Percentiles rank a stretch among this genome's conserved stretches.
These are phyloP conservation scores for Drosophila hamatofila DNA, from an alignment of 2,888 invertebrate species.

Conservation along the genomic window DNA sequence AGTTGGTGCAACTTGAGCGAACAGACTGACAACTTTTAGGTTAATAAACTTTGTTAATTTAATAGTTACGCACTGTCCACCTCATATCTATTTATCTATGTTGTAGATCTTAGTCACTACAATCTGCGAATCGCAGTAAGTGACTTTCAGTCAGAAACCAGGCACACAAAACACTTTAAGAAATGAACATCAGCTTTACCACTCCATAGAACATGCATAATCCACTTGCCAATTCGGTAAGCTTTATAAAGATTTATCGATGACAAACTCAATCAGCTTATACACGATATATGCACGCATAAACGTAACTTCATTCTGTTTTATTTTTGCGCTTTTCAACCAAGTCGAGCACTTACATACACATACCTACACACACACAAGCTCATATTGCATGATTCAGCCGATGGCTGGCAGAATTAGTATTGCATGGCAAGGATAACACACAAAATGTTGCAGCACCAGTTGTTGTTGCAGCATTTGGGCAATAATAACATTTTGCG, in stretches of 20 bases:
- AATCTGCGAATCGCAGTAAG: background rate
- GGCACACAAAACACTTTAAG: background rate
- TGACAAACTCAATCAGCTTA: background rate
- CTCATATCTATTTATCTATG: no score
- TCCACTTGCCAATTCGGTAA: background rate
- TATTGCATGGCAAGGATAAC: constrained; percentile 54
- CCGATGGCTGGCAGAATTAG: constrained; percentile 39
- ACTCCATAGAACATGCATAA: background rate
- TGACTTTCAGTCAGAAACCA: no score
- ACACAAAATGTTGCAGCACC: constrained; percentile 28
- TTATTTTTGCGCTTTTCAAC: constrained; percentile 15
- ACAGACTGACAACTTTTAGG: background rate
- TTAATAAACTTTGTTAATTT: background rate
- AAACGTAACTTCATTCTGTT: constrained; percentile 17
- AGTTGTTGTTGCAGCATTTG: constrained; percentile 40
- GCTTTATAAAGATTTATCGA: background rate
- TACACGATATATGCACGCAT: constrained; percentile 20
- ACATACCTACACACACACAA: background rate
- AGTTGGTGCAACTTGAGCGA: background rate
- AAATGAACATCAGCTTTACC: background rate
- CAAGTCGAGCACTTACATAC: background rate
- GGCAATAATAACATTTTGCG: constrained; percentile 74
- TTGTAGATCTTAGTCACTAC: background rate
- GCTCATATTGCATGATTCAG: constrained; percentile 57
- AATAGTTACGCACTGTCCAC: background rate